A percentile compares a stretch with the other conserved stretches of the same genome.
These are phyloP conservation scores for Epinephelus moara DNA, from an alignment of 2,113 vertebrate species.

Conservation along the genomic window DNA sequence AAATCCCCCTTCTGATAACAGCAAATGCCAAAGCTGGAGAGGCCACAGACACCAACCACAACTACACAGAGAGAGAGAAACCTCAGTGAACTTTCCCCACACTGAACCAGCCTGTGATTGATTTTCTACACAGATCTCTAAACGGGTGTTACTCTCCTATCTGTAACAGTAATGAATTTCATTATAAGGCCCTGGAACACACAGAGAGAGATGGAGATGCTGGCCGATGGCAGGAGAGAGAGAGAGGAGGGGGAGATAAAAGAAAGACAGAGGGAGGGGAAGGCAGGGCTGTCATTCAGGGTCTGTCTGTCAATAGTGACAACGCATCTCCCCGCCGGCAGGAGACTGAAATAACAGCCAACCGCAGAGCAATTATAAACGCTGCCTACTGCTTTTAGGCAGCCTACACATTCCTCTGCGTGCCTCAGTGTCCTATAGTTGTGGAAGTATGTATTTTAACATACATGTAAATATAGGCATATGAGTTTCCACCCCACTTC, in stretches of 20 bases:
- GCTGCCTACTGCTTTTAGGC: conserved; percentile 53
- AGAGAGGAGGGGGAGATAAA: conserved; percentile 18
- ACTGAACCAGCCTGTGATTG: conserved; percentile 67
- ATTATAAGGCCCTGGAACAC: conserved; percentile 70
- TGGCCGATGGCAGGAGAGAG: conserved; percentile 34
- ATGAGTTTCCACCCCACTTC: conserved; percentile 57
- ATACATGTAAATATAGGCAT: conserved; percentile 56
- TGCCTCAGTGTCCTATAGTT: not conserved
- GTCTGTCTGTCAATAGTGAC: conserved; percentile 70
- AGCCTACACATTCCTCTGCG: conserved; percentile 26
- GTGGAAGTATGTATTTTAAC: conserved; percentile 22
- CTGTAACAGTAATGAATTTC: conserved; percentile 80
- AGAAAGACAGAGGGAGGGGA: conserved; percentile 30
- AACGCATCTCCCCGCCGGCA: conserved; percentile 48
- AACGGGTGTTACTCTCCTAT: conserved; percentile 76
- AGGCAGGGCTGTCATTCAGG: conserved; percentile 65
- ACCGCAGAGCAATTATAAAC: conserved; percentile 64
- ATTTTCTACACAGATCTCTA: conserved; percentile 76
- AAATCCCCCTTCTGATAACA: conserved; percentile 60
- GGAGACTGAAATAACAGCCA: conserved; percentile 70
- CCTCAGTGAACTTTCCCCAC: conserved; percentile 63
- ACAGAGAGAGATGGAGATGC: conserved; percentile 52
- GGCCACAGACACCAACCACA: conserved; percentile 42
- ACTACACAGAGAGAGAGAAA: conserved; percentile 37
- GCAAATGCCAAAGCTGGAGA: conserved; percentile 51